Base-by-base conservation (phyloP, 2,888 invertebrate species). In the Brachypalpus laphriformis region DNA sequence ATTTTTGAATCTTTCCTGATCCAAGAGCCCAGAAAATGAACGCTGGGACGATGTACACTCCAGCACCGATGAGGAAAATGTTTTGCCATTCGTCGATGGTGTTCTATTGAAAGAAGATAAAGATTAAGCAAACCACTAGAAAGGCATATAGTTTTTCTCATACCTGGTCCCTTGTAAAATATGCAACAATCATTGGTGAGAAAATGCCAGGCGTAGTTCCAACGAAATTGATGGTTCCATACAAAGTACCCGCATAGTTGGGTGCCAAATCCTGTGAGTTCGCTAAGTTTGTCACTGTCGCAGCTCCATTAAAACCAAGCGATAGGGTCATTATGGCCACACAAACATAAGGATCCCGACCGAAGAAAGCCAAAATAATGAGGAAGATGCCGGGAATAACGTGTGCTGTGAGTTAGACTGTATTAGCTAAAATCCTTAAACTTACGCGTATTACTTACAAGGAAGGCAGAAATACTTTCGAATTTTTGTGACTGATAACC, bases 51-150 rank as follows among this genome's bases (percentile, higher is more conserved):
- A 94, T 94, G 89, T 96, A 96, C 0, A 95, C 93, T 0, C 93
- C 93, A 0, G 95, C 95, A 0, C 96, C 96, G 31, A 96, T 95
- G 88, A 95, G 93, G 89, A 96, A 96, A 63, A 96, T 94, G 28
- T 94, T 93, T 61, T 95, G 94, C 96, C 96, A 96, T 90, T 96
- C 94, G 20, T 94, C 93, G 68, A 96, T 93, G n/a, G 95, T 95
- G 87, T 95, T 96, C 96, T 96, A n/a, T 92, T 9, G 14, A 47
- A 34, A 4, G 8, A 8, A 9, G 1, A 5, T 2, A 14, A 31
- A n/a, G 1, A 9, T 0, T 6, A 2, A 6, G 8, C 28, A 28
- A 28, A 45, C n/a, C n/a, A 7, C n/a, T 4, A 0, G 11, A 28
- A 37, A 22, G 14, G 14, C 2, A 16, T n/a, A 0, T 8, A 6